Evolutionary conservation across 2,888 invertebrate species (phyloP), one percentile per base, ranked within the genome.

Genomic region (Galerucella nymphaeae): DNA sequence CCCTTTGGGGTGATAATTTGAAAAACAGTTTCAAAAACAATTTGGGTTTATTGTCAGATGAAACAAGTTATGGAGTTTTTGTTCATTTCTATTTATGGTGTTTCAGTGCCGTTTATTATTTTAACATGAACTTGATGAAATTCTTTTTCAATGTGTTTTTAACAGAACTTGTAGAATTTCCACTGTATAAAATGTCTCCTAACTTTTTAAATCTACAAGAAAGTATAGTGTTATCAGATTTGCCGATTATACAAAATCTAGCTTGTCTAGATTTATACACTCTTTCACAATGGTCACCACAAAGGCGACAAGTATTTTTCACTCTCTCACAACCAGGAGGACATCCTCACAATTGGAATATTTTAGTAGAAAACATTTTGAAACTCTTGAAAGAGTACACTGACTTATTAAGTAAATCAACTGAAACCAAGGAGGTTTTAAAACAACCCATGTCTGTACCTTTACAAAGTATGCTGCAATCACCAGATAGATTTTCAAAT

Each of bases 301-400:
- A 76, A 0, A 88, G 94, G 79, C 89, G 96, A 63, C 85, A 88
- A 77, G 87, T 90, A 71, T 87, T 96, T 57, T 96, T 93, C 83
- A 89, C 90, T 14, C 87, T 95, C 0, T 94, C 94, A 42, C 91
- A 93, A 81, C 95, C 95, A 38, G 95, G 96, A 20, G 95, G 95
- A 42, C 96, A 96, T 85, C 95, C 96, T 0, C 92, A 94, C 82
- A 95, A 94, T 82, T 96, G 96, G 96, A 94, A 92, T 81, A 89
- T 90, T 76, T 84, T 96, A 11, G 84, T 91, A 61, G 90, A 90
- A 72, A 90, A 90, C 79, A 91, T 92, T 82, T 84, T 94, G 11
- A 85, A 85, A 45, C 87, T 92, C 0, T 88, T 96, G 3, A 90
- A 90, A 75, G 88, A 89, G 57, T 94, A 93, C 78, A 90, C 90